Evolutionary conservation across 2,888 invertebrate genomes (phyloP).

Genomic region (Patella ulyssiponensis): DNA sequence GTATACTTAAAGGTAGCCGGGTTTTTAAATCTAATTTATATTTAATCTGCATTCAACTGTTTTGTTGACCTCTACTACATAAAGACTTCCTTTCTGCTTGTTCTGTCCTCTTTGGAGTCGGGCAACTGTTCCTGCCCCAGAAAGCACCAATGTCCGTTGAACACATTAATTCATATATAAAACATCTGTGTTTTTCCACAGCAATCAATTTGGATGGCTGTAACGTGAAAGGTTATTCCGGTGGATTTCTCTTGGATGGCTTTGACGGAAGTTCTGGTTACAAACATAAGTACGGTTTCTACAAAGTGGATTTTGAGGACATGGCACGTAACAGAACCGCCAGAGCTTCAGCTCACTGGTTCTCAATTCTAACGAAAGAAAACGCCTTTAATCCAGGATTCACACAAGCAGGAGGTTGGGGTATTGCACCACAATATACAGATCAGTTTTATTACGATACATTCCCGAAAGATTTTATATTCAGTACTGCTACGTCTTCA

Average conservation of each 20-base stretch:
- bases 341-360: constrained; percentile 76
- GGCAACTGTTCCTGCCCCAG: too few species aligned
- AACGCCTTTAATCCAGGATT: constrained; percentile 37
- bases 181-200: constrained; percentile 22
- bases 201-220: constrained; percentile 57
- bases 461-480: constrained; percentile 53
- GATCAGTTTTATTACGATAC: constrained; percentile 47
- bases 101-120: too few species aligned
- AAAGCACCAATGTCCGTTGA: too few species aligned
- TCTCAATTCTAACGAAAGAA: constrained; percentile 44
- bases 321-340: constrained; percentile 79
- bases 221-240: constrained; percentile 78
- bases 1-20: constrained; percentile 65
- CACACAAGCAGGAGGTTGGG: constrained; percentile 52
- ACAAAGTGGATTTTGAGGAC: constrained; percentile 80
- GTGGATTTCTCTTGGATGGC: constrained; percentile 86
- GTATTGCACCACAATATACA: constrained; percentile 36
- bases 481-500: constrained; percentile 73
- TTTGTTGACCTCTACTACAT: too few species aligned
- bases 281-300: constrained; percentile 80
- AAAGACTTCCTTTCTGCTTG: too few species aligned
- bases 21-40: too few species aligned
- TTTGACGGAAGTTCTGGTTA: constrained; percentile 86
- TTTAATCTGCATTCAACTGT: too few species aligned
- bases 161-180: too few species aligned